Conservation (phyloP, 2,113 vertebrate genomes). For the Brevimyrus niger region DNA sequence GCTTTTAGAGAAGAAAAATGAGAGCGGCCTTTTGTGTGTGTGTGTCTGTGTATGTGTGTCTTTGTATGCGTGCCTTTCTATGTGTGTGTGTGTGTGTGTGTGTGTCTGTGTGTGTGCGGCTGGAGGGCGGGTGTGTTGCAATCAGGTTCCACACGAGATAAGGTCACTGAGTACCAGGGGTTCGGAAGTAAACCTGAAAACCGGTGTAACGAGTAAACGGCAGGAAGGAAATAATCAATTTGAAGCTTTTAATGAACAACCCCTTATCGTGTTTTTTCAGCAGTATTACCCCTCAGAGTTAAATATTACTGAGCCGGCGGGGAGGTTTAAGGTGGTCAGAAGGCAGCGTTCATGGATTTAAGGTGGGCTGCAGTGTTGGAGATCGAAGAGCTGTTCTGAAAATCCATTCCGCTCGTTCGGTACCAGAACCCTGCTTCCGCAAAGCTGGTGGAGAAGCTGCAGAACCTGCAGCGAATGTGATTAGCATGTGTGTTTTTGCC, state of each 20-base stretch:
- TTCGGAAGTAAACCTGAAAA: slow-evolving; percentile 75
- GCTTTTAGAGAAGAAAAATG: slow-evolving; percentile 38
- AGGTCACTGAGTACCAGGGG: slow-evolving; percentile 63
- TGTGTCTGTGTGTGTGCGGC: slow-evolving; percentile 33
- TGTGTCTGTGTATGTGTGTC: background rate
- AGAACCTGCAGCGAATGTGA: background rate
- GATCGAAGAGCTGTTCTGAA: background rate
- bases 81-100: too few species aligned
- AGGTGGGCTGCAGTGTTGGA: slow-evolving; percentile 7
- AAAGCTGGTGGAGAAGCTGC: background rate
- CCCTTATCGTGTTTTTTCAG: slow-evolving; percentile 68
- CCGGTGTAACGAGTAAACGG: slow-evolving; percentile 75
- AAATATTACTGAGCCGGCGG: slow-evolving; percentile 65
- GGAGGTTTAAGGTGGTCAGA: slow-evolving; percentile 36
- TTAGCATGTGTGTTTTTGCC: background rate
- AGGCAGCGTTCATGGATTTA: slow-evolving; percentile 25
- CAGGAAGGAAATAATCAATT: slow-evolving; percentile 95
- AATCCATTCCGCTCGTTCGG: background rate
- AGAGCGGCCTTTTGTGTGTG: slow-evolving; percentile 13
- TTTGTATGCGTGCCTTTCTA: too few species aligned
- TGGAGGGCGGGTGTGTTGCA: slow-evolving; percentile 65
- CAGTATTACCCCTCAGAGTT: slow-evolving; percentile 70
- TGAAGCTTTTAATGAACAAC: slow-evolving; percentile 78
- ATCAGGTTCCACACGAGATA: slow-evolving; percentile 68
- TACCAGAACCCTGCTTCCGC: background rate